Evolutionary conservation across 2,113 vertebrate genomes (phyloP), one percentile per base, ranked within the genome.

Genomic region (Ailuropoda melanoleuca): DNA sequence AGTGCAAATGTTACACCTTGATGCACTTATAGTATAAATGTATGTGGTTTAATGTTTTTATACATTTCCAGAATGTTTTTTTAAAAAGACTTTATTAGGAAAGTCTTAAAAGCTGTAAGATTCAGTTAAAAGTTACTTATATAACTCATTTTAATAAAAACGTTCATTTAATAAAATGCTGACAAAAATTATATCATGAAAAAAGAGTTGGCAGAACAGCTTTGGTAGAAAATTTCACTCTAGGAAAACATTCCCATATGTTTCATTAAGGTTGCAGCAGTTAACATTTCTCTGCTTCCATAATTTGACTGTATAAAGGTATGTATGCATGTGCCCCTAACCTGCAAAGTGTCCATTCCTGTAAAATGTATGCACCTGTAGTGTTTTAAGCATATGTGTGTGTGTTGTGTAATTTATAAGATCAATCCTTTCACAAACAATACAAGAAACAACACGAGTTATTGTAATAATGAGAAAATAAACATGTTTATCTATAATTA

Each of bases 201-300:
- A 84, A 43, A 56, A 34, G 3, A 62, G 1, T 62, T 96, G 87
- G 60, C 58, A 90, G 93, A 94, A 72, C 4, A 90, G 26, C 62
- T 97, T 96, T 72, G 8, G 55, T 60, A 74, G 37, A 64, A 92
- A 93, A 31, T 39, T 78, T 96, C 17, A 92, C 26, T 87, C n/a
- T 55, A 77, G 88, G 60, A 90, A 89, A 94, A 90, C n/a, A 90
- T 75, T 74, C 34, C 74, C 62, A 68, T 92, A 74, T 97, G 93
- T 81, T 97, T 93, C 31, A 53, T 43, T 64, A 88, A 88, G 86
- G 17, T 66, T 91, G 14, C 34, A 88, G 19, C 8, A 2, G 4
- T 83, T 97, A 88, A 88, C 74, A 90, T 80, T 94, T 96, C 29
- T 87, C 39, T 92, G 24, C 46, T 87, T 92, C 39, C 50, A 56